These are phyloP conservation scores for Micrasema longulum DNA, from an alignment of 1,140 invertebrate genomes.

Conservation along the genomic window DNA sequence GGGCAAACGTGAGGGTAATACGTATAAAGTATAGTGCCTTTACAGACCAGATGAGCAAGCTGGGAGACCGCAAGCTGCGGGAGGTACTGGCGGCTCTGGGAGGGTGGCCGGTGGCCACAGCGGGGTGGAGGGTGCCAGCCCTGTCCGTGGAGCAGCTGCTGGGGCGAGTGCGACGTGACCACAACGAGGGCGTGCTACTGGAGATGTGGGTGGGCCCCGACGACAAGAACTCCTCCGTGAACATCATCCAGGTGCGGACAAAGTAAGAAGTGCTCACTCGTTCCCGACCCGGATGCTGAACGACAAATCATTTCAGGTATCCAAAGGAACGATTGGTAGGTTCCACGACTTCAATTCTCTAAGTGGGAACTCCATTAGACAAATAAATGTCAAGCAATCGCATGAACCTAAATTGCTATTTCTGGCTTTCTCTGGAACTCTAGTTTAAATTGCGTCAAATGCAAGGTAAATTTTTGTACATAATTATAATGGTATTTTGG, in stretches of 20 bases:
- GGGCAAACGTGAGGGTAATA: too few species aligned
- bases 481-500: too few species aligned
- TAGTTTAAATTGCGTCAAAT: too few species aligned
- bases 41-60: constrained; percentile 77
- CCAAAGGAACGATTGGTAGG: too few species aligned
- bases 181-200: constrained; percentile 80
- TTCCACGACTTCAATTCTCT: too few species aligned
- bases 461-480: too few species aligned
- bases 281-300: constrained; percentile 22
- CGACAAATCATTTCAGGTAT: too few species aligned
- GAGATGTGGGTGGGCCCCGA: constrained; percentile 88
- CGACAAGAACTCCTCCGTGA: constrained; percentile 86
- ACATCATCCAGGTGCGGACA: constrained; percentile 84
- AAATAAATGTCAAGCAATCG: too few species aligned
- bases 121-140: constrained; percentile 71
- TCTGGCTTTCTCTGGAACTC: too few species aligned
- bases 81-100: constrained; percentile 73
- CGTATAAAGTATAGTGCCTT: too few species aligned
- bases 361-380: too few species aligned
- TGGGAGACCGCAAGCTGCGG: constrained; percentile 75
- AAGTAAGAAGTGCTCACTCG: constrained; percentile 62
- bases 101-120: constrained; percentile 81
- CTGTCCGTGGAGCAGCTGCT: constrained; percentile 75
- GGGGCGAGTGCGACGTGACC: constrained; percentile 76
- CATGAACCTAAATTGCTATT: too few species aligned